phyloP scores from a whole-genome alignment of 2,888 invertebrate species.

The Athetis lepigone region DNA sequence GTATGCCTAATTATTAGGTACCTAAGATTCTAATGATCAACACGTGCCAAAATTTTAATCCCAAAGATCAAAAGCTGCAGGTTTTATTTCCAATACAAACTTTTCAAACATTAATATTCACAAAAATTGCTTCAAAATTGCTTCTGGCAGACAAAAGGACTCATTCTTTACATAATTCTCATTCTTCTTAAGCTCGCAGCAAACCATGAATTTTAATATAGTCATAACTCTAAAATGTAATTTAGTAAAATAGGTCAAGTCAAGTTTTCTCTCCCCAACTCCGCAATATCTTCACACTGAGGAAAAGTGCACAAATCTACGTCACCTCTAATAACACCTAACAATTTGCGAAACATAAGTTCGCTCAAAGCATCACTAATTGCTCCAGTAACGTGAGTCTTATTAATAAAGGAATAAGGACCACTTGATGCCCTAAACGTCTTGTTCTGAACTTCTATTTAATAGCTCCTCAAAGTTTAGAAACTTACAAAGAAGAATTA shows the following conservation, averaged over 20 bases:
- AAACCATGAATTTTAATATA: slow-evolving; percentile 53
- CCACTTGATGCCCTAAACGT: slow-evolving; percentile 48
- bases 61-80: background rate
- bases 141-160: slow-evolving; percentile 12
- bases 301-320: slow-evolving; percentile 51
- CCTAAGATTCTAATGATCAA: background rate
- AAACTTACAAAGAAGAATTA: slow-evolving; percentile 63
- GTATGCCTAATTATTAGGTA: background rate
- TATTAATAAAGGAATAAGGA: slow-evolving; percentile 58
- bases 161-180: slow-evolving; percentile 21
- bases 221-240: slow-evolving; percentile 53
- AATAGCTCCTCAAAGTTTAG: slow-evolving; percentile 65
- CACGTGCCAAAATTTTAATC: background rate
- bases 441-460: slow-evolving; percentile 62
- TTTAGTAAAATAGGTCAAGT: slow-evolving; percentile 51
- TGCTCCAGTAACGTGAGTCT: slow-evolving; percentile 60
- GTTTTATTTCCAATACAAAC: slow-evolving; percentile 7
- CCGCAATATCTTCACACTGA: slow-evolving; percentile 33
- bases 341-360: slow-evolving; percentile 65
- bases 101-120: slow-evolving; percentile 13
- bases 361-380: slow-evolving; percentile 51
- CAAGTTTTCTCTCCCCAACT: slow-evolving; percentile 33
- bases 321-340: slow-evolving; percentile 59
- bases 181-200: slow-evolving; percentile 36
- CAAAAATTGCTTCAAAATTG: slow-evolving; percentile 9